A percentile compares a stretch with the other conserved stretches of the same genome.
phyloP scores from a whole-genome alignment of 2,113 vertebrate species.

The Odocoileus hemionus region DNA sequence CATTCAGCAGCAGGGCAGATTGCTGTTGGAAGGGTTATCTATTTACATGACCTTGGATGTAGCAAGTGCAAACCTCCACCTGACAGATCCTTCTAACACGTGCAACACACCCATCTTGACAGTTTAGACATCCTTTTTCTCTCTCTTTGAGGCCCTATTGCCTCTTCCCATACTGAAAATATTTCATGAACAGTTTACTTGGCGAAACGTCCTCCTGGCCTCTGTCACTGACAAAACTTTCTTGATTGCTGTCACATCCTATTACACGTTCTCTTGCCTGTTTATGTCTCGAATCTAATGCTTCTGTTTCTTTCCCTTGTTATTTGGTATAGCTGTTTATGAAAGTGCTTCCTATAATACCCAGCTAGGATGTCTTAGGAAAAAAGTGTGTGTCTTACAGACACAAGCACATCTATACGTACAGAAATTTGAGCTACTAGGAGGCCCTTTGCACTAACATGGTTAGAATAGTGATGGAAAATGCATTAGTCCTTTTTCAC shows the following conservation, averaged over 20 bases:
- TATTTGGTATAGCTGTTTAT: constrained; percentile 73
- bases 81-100: constrained; percentile 70
- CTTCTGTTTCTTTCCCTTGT: constrained; percentile 54
- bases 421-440: constrained; percentile 40
- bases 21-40: constrained; percentile 56
- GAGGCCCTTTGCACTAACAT: constrained; percentile 38
- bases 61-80: constrained; percentile 72
- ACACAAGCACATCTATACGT: not conserved
- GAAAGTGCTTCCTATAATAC: constrained; percentile 72
- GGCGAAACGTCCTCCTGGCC: constrained; percentile 66
- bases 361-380: constrained; percentile 68
- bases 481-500: constrained; percentile 64
- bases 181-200: constrained; percentile 12
- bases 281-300: constrained; percentile 62
- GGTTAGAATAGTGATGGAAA: constrained; percentile 72
- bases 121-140: constrained; percentile 48
- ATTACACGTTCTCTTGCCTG: constrained; percentile 59
- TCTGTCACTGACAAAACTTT: constrained; percentile 61
- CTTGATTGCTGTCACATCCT: constrained; percentile 44
- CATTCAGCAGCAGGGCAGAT: constrained; percentile 81
- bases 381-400: not conserved
- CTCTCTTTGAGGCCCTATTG: constrained; percentile 72
- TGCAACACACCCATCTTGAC: constrained; percentile 50
- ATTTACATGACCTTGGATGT: constrained; percentile 61
- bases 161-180: not conserved